phyloP scores from a whole-genome alignment of 2,797 vertebrate genomes.

The Thripadectes ignobilis region DNA sequence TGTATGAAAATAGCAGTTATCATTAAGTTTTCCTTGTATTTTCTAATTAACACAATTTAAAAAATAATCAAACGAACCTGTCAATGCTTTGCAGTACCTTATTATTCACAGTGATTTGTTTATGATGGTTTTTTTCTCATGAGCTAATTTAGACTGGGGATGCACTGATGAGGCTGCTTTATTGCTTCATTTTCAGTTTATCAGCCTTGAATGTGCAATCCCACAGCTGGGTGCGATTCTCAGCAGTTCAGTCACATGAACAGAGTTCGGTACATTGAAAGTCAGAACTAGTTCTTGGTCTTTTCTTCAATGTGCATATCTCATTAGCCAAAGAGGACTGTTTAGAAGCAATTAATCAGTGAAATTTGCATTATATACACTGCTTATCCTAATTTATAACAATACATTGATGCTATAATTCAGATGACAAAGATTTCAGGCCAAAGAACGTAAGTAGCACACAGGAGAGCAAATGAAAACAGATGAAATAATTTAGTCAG shows the following conservation, averaged over 20 bases:
- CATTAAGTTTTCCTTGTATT: neutral
- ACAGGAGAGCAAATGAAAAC: neutral
- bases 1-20: neutral
- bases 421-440: neutral
- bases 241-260: neutral
- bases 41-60: slow-evolving; percentile 5
- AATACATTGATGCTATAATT: neutral
- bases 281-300: neutral
- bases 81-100: neutral
- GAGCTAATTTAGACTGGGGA: neutral
- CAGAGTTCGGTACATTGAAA: neutral
- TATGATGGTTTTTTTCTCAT: neutral
- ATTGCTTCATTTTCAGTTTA: neutral
- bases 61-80: neutral
- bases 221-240: neutral
- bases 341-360: neutral
- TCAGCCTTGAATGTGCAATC: neutral
- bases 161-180: neutral
- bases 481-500: neutral
- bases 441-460: rapidly evolving
- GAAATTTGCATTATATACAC: neutral
- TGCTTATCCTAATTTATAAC: neutral
- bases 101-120: slow-evolving; percentile 17
- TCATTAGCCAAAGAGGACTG: neutral
- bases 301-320: neutral